phyloP scores from a whole-genome alignment of 2,113 vertebrate genomes.

The Lipotes vexillifer region DNA sequence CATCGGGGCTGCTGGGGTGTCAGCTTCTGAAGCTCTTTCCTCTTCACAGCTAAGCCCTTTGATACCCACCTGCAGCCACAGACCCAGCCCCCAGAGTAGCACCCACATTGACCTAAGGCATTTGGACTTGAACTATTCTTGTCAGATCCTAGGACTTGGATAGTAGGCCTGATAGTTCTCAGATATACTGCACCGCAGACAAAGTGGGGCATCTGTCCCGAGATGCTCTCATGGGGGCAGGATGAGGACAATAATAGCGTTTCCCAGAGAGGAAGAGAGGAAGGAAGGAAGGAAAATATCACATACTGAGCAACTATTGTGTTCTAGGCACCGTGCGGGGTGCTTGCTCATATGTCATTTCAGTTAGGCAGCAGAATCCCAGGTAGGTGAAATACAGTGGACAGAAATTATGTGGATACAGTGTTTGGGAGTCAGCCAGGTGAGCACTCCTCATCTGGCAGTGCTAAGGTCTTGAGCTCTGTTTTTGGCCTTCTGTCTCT shows the following conservation, averaged over 20 bases:
- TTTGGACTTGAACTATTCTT: neutral
- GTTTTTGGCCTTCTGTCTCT: neutral
- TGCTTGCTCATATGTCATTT: neutral
- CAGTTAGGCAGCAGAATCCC: neutral
- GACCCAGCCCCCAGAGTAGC: neutral
- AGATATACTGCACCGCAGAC: neutral
- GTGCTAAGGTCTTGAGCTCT: neutral
- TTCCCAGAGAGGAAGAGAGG: neutral
- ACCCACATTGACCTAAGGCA: neutral
- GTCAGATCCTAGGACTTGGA: neutral
- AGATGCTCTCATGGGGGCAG: neutral
- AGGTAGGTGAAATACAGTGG: neutral
- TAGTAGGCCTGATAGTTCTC: neutral
- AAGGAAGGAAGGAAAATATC: neutral
- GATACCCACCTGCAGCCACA: neutral
- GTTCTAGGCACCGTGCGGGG: neutral
- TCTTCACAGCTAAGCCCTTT: neutral
- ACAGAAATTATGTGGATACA: neutral
- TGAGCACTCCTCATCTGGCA: neutral
- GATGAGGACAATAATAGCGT: neutral
- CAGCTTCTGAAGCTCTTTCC: neutral
- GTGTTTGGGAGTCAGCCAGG: neutral
- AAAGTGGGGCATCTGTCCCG: neutral
- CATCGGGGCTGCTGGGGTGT: neutral
- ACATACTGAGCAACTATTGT: neutral